These are phyloP conservation scores for Xanthia icteritia DNA, from an alignment of 2,888 invertebrate species.

Conservation along the genomic window DNA sequence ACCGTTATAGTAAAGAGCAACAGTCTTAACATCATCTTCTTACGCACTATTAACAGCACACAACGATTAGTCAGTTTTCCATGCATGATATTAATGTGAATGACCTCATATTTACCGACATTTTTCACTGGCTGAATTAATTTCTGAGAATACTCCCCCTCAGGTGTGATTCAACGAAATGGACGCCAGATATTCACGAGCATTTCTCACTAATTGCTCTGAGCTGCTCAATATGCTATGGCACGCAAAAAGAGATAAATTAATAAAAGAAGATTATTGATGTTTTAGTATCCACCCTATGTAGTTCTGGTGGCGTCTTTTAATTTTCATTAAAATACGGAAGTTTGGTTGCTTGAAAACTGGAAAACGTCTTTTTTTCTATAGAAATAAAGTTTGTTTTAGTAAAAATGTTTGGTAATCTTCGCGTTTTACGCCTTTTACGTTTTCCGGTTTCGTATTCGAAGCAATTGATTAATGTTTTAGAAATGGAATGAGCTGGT, in stretches of 20 bases:
- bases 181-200: conserved; percentile 80
- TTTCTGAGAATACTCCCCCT: conserved; percentile 61
- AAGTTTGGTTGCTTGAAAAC: conserved; percentile 29
- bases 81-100: conserved; percentile 12
- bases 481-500: conserved; percentile 8
- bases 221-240: conserved; percentile 82
- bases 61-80: background rate
- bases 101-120: conserved; percentile 12
- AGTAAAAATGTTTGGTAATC: conserved; percentile 37
- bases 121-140: conserved; percentile 41
- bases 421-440: conserved; percentile 16
- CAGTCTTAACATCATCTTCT: background rate
- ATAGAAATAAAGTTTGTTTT: conserved; percentile 45
- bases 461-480: conserved; percentile 39
- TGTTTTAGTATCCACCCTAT: conserved; percentile 48
- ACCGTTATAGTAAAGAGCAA: background rate
- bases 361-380: conserved; percentile 12
- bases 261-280: conserved; percentile 81
- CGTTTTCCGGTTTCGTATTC: conserved; percentile 25
- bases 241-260: conserved; percentile 84
- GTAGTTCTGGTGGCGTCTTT: conserved; percentile 35
- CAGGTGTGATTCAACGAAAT: conserved; percentile 75
- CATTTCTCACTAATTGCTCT: conserved; percentile 85
- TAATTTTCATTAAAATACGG: conserved; percentile 27
- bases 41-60: background rate